Base-by-base conservation (phyloP, 1,140 invertebrate genomes). In the Bombus soroeensis region DNA sequence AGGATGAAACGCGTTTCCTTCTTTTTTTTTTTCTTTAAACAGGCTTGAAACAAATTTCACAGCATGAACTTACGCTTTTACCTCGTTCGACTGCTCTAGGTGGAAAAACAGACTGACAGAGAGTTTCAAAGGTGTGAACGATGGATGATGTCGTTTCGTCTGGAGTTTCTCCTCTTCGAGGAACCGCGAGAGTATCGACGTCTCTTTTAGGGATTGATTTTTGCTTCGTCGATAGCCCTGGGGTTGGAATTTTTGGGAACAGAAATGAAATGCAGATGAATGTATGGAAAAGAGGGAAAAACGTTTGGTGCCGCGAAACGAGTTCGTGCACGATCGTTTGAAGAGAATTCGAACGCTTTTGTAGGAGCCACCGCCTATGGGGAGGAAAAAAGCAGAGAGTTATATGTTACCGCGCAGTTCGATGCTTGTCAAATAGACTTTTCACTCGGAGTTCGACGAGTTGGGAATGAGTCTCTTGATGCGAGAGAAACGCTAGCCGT, bases 211-310 rank as follows among this genome's bases (percentile, higher is more conserved):
- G 13, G 71, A 28, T 73, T 32, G 39, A 47, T 47, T 47, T 47
- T 9, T n/a, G n/a, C 22, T 2, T 10, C 9, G 37, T 70, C 25
- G 37, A 12, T 73, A 15, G 68, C 79, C 32, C 22, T n/a, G 10
- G 57, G 32, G 25, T 47, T 32, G n/a, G n/a, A 66, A 75, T 64
- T 74, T 82, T 74, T 47, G 37, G 71, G 12, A 43, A 75, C 25
- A 59, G 18, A 73, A 72, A 82, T 82, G 57, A 82, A 82, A 75
- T 73, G 71, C 71, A 41, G 32, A 82, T 62, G 70, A 74, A 43
- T 62, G n/a, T 47, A 37, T 25, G 37, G 81, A 72, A 64, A 64
- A 34, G 15, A 66, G 32, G 15, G n/a, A 10, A 73, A 47, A 74
- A 62, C 57, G 80, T 59, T 74, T n/a, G 53, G 39, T 8, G 13